Conservation (phyloP, 64 coral and sea anemone genomes). For the Cladopsammia gracilis region DNA sequence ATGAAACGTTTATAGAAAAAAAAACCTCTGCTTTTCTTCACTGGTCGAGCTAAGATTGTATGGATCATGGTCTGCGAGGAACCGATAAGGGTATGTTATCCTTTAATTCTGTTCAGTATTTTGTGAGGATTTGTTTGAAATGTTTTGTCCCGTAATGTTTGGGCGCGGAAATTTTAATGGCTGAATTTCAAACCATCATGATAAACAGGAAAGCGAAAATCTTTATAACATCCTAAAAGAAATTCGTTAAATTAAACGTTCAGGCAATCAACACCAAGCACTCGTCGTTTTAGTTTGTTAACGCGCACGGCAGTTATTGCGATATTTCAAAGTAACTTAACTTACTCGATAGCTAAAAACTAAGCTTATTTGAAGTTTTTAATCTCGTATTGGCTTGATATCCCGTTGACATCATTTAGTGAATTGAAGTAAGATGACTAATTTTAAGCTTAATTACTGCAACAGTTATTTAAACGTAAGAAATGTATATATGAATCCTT, state of each 20-base stretch:
- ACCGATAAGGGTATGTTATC: slow-evolving; percentile 96
- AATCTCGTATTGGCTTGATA: too few species aligned
- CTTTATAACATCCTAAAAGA: not conserved
- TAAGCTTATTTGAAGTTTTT: too few species aligned
- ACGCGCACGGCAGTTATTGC: too few species aligned
- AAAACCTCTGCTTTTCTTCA: not conserved
- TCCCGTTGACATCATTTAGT: too few species aligned
- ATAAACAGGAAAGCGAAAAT: not conserved
- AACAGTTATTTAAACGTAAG: not conserved
- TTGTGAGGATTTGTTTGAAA: not conserved
- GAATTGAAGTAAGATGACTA: not conserved
- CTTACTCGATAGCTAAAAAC: too few species aligned
- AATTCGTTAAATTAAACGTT: not conserved
- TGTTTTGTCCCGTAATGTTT: not conserved
- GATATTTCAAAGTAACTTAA: too few species aligned
- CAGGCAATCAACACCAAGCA: not conserved
- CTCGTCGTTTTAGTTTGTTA: too few species aligned
- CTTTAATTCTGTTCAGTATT: not conserved
- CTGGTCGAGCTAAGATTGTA: slow-evolving; percentile 42
- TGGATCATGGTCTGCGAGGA: slow-evolving; percentile 98
- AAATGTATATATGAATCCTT: not conserved
- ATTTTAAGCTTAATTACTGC: not conserved
- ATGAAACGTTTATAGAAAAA: slow-evolving; percentile 25
- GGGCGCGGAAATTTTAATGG: not conserved
- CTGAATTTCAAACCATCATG: not conserved